phyloP scores from a whole-genome alignment of 1,140 invertebrate genomes.

The Drosophila pallidifrons region DNA sequence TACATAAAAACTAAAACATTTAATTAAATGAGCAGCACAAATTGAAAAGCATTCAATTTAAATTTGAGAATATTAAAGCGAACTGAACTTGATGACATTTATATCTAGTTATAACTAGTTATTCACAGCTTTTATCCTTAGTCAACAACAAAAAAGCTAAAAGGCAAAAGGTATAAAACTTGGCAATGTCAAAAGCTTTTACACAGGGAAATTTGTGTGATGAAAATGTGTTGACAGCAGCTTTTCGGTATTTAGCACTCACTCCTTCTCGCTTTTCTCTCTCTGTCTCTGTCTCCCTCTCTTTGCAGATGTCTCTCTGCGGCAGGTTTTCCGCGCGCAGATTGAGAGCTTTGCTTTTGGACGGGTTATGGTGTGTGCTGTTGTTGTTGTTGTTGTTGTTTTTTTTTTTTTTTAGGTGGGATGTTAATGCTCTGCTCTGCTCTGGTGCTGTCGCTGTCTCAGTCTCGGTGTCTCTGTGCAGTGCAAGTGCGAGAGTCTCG shows the following conservation, averaged over 20 bases:
- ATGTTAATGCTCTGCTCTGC: conserved; percentile 39
- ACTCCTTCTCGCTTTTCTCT: not conserved
- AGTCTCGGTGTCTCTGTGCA: conserved; percentile 8
- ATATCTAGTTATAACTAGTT: not conserved
- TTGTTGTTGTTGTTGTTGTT: too few relatives aligned
- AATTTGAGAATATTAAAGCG: too few relatives aligned
- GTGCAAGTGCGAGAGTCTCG: conserved; percentile 65
- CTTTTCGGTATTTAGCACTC: conserved; percentile 10
- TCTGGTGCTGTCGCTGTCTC: not conserved
- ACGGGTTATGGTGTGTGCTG: conserved; percentile 50
- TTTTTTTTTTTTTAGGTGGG: conserved; percentile 12
- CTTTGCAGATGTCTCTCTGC: not conserved
- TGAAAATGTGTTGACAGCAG: conserved; percentile 6
- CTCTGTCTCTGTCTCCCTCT: not conserved
- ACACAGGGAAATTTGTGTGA: conserved; percentile 43
- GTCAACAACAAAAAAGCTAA: not conserved
- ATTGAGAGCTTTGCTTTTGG: conserved; percentile 46
- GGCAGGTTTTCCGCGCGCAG: conserved; percentile 38
- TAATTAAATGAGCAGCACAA: too few relatives aligned
- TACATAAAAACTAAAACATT: too few relatives aligned
- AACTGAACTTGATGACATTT: too few relatives aligned
- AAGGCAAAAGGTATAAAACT: not conserved
- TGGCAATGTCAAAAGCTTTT: not conserved
- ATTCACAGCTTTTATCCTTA: not conserved
- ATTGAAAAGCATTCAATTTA: too few relatives aligned